Evolutionary conservation across 2,888 invertebrate species (phyloP), one percentile per base, ranked within the genome.

Genomic region (Synergus gifuensis): DNA sequence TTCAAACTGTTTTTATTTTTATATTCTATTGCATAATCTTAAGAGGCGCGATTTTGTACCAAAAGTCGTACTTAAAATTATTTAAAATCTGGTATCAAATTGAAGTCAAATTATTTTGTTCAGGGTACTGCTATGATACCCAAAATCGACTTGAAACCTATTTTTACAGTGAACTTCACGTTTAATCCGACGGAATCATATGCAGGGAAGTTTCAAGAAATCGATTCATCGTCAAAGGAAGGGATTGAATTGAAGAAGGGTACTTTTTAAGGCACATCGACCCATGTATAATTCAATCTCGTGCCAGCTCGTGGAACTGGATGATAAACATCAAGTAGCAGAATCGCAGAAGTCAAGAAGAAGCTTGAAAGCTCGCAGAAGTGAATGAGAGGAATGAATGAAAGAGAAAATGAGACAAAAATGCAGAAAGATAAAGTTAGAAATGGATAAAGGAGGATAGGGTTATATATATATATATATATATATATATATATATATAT

Each of bases 321-420:
- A 88, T 89, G 90, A 89, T 90, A 90, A 90, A 90, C 88, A 89
- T 87, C 88, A 85, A 88, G 86, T 86, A 85, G 87, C 80, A 82
- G 82, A 84, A 82, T 84, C 79, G 83, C 83, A 82, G 79, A 84
- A 86, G 86, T 85, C 83, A 80, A 80, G 80, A 86, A 83, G 83
- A 85, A 85, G 84, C 79, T 60, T 12, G 69, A 80, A 77, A 66
- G 81, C 79, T 79, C 62, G 12, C 66, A 64, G 64, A 76, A 28
- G 14, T 46, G 44, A 9, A 36, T 18, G 66, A 66, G 63, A 49
- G 18, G 46, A 73, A 78, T 73, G 46, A n/a, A 62, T 46, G 58
- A n/a, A 62, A 62, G 22, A 9, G 9, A 62, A 22, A 36, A 36
- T 18, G 66, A 66, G 63, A 49, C 54, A 80, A 60, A 22, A 28